Conservation (phyloP, 1,140 invertebrate genomes). For the Helicoverpa armigera region DNA sequence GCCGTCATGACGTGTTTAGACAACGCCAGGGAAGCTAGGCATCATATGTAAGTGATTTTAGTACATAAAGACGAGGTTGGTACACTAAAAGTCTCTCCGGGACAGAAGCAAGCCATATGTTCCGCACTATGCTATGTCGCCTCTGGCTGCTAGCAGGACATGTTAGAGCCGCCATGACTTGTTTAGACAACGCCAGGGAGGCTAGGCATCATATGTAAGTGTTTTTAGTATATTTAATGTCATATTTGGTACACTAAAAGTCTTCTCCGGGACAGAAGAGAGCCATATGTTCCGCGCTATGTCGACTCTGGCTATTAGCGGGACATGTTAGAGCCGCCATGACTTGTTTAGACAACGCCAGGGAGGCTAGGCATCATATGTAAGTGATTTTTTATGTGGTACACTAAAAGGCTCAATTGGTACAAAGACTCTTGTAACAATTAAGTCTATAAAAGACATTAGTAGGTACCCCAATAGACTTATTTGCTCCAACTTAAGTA, state of each 20-base stretch:
- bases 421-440: no score
- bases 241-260: no score
- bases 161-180: conserved; percentile 88
- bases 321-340: conserved; percentile 92
- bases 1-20: conserved; percentile 82
- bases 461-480: no score
- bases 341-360: conserved; percentile 58
- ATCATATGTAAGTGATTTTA: conserved; percentile 65
- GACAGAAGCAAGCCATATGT: conserved; percentile 90
- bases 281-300: conserved; percentile 93
- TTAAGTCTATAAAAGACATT: no score
- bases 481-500: no score
- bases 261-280: conserved; percentile 87
- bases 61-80: conserved; percentile 68
- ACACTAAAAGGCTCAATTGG: no score
- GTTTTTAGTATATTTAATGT: not conserved
- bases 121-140: conserved; percentile 95
- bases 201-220: conserved; percentile 69
- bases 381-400: no score
- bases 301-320: conserved; percentile 93
- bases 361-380: conserved; percentile 58
- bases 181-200: conserved; percentile 57
- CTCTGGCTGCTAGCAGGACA: conserved; percentile 95
- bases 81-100: conserved; percentile 50
- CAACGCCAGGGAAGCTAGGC: conserved; percentile 59